Percentiles rank a stretch among this genome's conserved stretches.
Evolutionary conservation across 2,797 vertebrate genomes (phyloP).

Genomic region (Buphagus erythrorhynchus): DNA sequence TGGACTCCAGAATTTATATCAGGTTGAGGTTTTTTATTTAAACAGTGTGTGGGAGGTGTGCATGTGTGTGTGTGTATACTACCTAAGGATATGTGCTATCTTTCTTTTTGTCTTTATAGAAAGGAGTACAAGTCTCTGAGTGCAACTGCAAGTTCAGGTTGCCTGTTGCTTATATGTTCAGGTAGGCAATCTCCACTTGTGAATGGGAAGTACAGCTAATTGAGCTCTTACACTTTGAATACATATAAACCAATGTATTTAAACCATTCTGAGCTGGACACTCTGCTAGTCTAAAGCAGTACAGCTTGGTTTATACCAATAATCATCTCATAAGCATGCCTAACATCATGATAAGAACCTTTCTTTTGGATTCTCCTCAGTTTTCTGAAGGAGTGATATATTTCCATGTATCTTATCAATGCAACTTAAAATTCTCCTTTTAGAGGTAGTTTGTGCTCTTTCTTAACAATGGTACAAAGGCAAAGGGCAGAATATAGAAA

Average conservation of each 20-base stretch:
- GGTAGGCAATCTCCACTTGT: background rate
- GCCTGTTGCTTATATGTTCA: background rate
- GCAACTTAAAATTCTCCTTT: background rate
- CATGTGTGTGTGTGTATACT: background rate
- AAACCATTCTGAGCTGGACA: background rate
- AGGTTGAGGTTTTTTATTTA: background rate
- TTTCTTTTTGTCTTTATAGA: background rate
- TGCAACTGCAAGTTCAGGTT: background rate
- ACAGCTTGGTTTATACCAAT: background rate
- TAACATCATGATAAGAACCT: background rate
- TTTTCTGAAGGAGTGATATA: background rate
- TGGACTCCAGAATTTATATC: background rate
- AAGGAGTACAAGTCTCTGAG: background rate
- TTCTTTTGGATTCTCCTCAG: background rate
- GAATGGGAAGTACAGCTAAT: background rate
- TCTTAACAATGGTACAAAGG: background rate
- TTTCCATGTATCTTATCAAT: background rate
- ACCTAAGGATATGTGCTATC: background rate
- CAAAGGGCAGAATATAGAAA: background rate
- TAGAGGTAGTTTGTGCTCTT: background rate
- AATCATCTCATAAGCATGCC: background rate
- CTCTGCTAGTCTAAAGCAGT: background rate
- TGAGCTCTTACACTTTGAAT: fast-evolving
- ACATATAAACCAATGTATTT: background rate
- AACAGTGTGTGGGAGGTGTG: fast-evolving